Evolutionary conservation across 1,140 invertebrate genomes (phyloP).

Genomic region (Zaprionus gabonicus): DNA sequence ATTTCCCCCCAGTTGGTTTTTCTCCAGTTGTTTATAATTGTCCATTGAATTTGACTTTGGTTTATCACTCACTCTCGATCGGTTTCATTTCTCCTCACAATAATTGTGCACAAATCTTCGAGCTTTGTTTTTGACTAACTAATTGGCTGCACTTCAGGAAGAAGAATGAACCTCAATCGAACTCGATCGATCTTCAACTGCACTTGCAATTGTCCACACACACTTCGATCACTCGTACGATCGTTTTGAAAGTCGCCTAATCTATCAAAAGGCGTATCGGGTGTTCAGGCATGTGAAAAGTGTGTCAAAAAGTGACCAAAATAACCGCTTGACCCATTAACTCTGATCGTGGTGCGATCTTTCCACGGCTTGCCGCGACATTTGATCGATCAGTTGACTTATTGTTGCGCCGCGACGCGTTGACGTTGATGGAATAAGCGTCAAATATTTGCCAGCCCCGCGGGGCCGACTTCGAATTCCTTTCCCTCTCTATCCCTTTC

Average conservation of each 20-base stretch:
- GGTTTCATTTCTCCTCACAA: constrained; percentile 31
- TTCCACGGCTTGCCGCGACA: constrained; percentile 54
- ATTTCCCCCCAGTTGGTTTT: constrained; percentile 24
- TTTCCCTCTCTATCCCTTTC: constrained; percentile 18
- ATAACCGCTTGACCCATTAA: constrained; percentile 71
- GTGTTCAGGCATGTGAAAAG: constrained; percentile 25
- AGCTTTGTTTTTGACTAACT: constrained; percentile 73
- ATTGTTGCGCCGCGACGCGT: constrained; percentile 36
- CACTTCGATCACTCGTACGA: constrained; percentile 8
- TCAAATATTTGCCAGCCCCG: constrained; percentile 68
- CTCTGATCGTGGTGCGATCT: constrained; percentile 50
- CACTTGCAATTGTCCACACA: constrained; percentile 19
- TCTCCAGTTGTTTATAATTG: constrained; percentile 33
- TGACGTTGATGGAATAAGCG: constrained; percentile 59
- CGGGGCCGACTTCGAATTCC: constrained; percentile 30
- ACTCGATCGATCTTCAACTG: constrained; percentile 40
- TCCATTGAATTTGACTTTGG: constrained; percentile 42
- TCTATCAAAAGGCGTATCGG: constrained; percentile 16
- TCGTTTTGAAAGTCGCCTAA: constrained; percentile 44
- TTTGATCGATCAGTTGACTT: constrained; percentile 71
- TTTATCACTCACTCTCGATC: constrained; percentile 52
- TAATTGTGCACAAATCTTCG: constrained; percentile 71
- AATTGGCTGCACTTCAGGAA: constrained; percentile 71
- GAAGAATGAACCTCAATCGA: constrained; percentile 44
- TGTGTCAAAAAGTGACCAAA: constrained; percentile 71